Conservation (phyloP, 1,140 invertebrate genomes). For the Microplitis mediator region DNA sequence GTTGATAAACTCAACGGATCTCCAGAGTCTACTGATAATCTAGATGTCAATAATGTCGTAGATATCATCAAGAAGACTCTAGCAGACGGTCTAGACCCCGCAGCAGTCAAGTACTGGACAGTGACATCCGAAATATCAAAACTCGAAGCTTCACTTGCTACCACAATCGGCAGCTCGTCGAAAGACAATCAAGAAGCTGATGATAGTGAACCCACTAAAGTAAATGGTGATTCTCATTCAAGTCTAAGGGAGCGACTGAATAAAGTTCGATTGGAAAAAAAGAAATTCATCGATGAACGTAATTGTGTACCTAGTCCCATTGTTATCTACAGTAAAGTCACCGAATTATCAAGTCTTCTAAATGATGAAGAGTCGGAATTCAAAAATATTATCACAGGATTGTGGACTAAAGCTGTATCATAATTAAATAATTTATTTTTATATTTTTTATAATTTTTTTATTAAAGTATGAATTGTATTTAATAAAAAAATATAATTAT, state of each 20-base stretch:
- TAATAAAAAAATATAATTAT: constrained; percentile 44
- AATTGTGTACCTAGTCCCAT: constrained; percentile 48
- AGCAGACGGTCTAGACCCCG: constrained; percentile 41
- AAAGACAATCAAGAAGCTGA: constrained; percentile 26
- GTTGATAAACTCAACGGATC: constrained; percentile 2
- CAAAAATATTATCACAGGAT: neutral
- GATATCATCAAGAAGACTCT: constrained; percentile 42
- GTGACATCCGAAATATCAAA: constrained; percentile 41
- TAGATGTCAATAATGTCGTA: constrained; percentile 9
- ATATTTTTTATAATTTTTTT: too few species aligned
- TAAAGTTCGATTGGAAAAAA: constrained; percentile 40
- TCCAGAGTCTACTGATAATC: neutral
- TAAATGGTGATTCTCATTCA: constrained; percentile 7
- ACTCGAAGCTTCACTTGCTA: constrained; percentile 39
- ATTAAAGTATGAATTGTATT: constrained; percentile 13
- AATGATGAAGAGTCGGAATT: constrained; percentile 24
- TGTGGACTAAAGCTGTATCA: neutral
- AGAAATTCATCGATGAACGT: constrained; percentile 42
- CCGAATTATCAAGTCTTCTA: constrained; percentile 44
- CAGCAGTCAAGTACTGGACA: constrained; percentile 42
- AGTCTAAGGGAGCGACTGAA: constrained; percentile 41
- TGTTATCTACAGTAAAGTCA: constrained; percentile 40
- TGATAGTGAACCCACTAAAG: constrained; percentile 4
- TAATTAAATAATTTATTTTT: neutral
- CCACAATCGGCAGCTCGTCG: constrained; percentile 37